Evolutionary conservation across 2,888 invertebrate genomes (phyloP).

Genomic region (Drosophila ustulata): DNA sequence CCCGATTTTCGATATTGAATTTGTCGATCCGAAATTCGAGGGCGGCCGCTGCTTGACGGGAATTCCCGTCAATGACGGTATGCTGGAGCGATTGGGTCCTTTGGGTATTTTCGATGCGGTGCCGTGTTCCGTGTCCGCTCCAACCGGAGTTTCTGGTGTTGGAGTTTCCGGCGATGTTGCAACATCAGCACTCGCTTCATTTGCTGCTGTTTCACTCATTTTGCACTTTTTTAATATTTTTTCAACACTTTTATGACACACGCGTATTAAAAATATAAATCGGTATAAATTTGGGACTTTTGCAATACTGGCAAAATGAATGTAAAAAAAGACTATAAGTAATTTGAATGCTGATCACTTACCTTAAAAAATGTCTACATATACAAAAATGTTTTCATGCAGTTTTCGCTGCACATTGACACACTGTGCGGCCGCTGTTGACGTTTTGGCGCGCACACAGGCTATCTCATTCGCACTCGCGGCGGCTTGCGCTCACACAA

Average conservation of each 20-base stretch:
- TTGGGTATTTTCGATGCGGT: slow-evolving; percentile 23
- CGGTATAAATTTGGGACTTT: slow-evolving; percentile 43
- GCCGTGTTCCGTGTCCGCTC: slow-evolving; percentile 20
- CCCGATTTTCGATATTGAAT: slow-evolving; percentile 81
- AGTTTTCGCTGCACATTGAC: neutral
- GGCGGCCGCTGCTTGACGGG: slow-evolving; percentile 71
- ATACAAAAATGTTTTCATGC: slow-evolving; percentile 18
- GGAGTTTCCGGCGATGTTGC: slow-evolving; percentile 8
- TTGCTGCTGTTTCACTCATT: slow-evolving; percentile 72
- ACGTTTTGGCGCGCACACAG: slow-evolving; percentile 64
- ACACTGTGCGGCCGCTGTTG: slow-evolving; percentile 51
- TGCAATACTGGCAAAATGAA: slow-evolving; percentile 18
- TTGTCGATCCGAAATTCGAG: slow-evolving; percentile 73
- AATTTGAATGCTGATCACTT: slow-evolving; percentile 47
- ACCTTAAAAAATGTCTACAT: slow-evolving; percentile 43
- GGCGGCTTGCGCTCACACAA: slow-evolving; percentile 33
- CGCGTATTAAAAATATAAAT: slow-evolving; percentile 49
- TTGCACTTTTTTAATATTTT: slow-evolving; percentile 53
- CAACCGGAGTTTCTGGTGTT: slow-evolving; percentile 1
- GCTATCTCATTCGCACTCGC: slow-evolving; percentile 51
- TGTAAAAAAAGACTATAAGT: neutral
- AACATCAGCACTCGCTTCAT: slow-evolving; percentile 33
- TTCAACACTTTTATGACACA: slow-evolving; percentile 50
- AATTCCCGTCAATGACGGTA: slow-evolving; percentile 76
- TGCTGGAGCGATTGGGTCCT: slow-evolving; percentile 55